phyloP scores from a whole-genome alignment of 2,888 invertebrate species.

The Apotomis betuletana region DNA sequence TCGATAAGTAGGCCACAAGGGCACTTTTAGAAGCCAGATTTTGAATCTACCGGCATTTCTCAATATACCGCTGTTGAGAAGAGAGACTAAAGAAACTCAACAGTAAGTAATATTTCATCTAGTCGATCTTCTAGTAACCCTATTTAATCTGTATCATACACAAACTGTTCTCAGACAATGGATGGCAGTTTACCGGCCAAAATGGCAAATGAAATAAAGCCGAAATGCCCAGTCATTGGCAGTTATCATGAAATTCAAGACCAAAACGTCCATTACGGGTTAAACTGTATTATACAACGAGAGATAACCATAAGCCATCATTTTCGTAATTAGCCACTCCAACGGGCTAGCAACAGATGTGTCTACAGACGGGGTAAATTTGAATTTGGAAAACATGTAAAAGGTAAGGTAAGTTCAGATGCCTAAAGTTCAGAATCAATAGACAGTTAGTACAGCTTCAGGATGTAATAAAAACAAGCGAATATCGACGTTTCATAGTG shows the following conservation, averaged over 20 bases:
- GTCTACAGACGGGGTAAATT: slow-evolving; percentile 33
- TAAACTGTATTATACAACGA: slow-evolving; percentile 15
- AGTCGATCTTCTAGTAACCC: too few species aligned
- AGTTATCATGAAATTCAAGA: slow-evolving; percentile 14
- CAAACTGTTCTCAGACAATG: too few species aligned
- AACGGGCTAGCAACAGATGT: slow-evolving; percentile 34
- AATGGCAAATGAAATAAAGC: background rate
- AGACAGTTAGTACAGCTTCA: background rate
- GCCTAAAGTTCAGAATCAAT: slow-evolving; percentile 8
- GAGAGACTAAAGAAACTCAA: too few species aligned
- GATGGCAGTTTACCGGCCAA: too few species aligned
- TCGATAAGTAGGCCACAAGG: too few species aligned
- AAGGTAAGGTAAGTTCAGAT: background rate
- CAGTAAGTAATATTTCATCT: too few species aligned
- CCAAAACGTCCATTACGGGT: slow-evolving; percentile 13
- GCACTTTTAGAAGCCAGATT: too few species aligned
- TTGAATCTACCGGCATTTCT: too few species aligned
- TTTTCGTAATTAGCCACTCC: slow-evolving; percentile 37
- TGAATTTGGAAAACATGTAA: slow-evolving; percentile 11
- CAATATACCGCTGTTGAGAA: too few species aligned
- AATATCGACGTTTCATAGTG: slow-evolving; percentile 11
- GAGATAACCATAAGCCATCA: slow-evolving; percentile 31
- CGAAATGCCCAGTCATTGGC: background rate
- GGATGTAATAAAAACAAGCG: background rate
- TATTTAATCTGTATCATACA: too few species aligned